A percentile compares a stretch with the other conserved stretches of the same genome.
Evolutionary conservation across 2,888 invertebrate genomes (phyloP).

Genomic region (Drosophila mettleri): DNA sequence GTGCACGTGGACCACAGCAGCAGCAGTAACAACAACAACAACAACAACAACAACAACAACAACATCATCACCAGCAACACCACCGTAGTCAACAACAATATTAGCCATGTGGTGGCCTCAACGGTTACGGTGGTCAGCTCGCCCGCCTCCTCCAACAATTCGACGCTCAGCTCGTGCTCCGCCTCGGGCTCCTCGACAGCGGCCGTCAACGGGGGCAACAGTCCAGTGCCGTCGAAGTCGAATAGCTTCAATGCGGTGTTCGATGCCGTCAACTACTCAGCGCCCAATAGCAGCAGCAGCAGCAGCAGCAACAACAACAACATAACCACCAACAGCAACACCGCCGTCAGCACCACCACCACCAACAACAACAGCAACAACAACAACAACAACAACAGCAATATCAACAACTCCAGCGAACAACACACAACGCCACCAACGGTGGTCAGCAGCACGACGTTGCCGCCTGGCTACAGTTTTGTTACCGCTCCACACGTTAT

Average conservation of each 20-base stretch:
- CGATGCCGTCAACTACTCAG: slow-evolving; percentile 64
- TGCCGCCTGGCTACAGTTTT: slow-evolving; percentile 65
- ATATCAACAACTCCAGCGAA: slow-evolving; percentile 24
- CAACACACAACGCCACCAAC: slow-evolving; percentile 35
- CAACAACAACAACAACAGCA: slow-evolving; percentile 32
- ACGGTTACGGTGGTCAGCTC: slow-evolving; percentile 82
- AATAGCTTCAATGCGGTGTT: slow-evolving; percentile 55
- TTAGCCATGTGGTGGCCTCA: slow-evolving; percentile 64
- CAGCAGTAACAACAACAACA: slow-evolving; percentile 32
- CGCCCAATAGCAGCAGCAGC: slow-evolving; percentile 24
- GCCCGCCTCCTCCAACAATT: slow-evolving; percentile 82
- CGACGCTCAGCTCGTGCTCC: slow-evolving; percentile 66
- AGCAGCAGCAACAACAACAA: slow-evolving; percentile 16
- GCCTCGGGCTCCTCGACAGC: slow-evolving; percentile 76
- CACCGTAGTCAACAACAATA: slow-evolving; percentile 15
- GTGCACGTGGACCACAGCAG: slow-evolving; percentile 82
- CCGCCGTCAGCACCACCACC: slow-evolving; percentile 23
- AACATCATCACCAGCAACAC: slow-evolving; percentile 7
- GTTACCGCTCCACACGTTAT: slow-evolving; percentile 66
- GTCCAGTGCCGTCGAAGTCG: slow-evolving; percentile 74
- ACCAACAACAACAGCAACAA: slow-evolving; percentile 20
- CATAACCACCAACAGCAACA: neutral
- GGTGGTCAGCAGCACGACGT: slow-evolving; percentile 44
- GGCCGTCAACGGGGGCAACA: slow-evolving; percentile 82
- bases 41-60: slow-evolving; percentile 33